phyloP scores from a whole-genome alignment of 2,888 invertebrate species.

The Eudemis profundana region DNA sequence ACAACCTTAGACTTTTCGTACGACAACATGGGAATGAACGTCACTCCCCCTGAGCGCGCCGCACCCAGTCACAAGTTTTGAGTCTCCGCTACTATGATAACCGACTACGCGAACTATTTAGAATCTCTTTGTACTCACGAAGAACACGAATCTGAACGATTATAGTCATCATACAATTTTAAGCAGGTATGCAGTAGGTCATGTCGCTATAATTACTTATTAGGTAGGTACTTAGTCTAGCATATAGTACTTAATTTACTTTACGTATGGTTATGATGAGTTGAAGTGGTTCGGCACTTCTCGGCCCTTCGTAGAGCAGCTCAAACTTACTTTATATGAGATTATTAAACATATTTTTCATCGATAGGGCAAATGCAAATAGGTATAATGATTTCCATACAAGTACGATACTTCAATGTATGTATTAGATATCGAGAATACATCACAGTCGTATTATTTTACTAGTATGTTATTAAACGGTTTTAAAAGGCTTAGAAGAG shows the following conservation, averaged over 20 bases:
- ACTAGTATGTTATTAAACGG: no score
- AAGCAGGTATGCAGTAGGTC: neutral
- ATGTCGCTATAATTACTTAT: neutral
- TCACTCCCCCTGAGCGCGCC: slow-evolving; percentile 84
- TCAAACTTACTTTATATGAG: slow-evolving; percentile 33
- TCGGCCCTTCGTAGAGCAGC: slow-evolving; percentile 35
- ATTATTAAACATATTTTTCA: slow-evolving; percentile 16
- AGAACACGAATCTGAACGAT: slow-evolving; percentile 14
- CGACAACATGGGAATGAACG: slow-evolving; percentile 91
- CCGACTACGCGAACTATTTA: neutral
- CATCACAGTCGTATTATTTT: no score
- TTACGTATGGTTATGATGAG: neutral
- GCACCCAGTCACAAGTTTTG: slow-evolving; percentile 73
- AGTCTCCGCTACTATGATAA: no score
- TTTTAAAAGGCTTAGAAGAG: neutral
- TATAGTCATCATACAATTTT: slow-evolving; percentile 12
- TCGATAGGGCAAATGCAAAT: neutral
- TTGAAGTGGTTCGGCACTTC: neutral
- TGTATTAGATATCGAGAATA: no score
- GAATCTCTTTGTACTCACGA: slow-evolving; percentile 10
- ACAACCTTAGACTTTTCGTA: slow-evolving; percentile 91
- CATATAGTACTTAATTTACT: neutral
- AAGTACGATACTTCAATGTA: no score
- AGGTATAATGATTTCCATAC: neutral
- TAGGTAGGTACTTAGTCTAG: neutral